Evolutionary conservation across 2,113 vertebrate species (phyloP).

Genomic region (Bubo scandiacus): DNA sequence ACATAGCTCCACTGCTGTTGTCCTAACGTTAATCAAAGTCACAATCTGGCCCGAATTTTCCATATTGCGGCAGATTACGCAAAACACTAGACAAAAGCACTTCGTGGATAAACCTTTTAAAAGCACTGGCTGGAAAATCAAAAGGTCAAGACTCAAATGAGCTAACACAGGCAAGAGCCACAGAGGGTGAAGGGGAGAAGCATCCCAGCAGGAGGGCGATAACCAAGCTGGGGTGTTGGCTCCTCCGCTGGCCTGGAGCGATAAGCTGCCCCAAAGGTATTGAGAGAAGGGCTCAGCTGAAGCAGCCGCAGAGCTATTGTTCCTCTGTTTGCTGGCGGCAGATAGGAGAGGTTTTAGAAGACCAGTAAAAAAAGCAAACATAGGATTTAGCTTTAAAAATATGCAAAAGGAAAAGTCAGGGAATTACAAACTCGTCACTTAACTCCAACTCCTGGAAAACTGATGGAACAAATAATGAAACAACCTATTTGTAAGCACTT

Average conservation of each 20-base stretch:
- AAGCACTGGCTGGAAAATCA: not conserved
- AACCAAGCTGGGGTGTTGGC: not conserved
- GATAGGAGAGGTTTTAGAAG: not conserved
- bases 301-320: not conserved
- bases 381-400: not conserved
- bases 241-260: fast-evolving
- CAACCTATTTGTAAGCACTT: conserved; percentile 58
- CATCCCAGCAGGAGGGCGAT: not conserved
- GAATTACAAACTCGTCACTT: conserved; percentile 17
- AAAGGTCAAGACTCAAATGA: not conserved
- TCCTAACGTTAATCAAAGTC: not conserved
- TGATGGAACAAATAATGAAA: conserved; percentile 59
- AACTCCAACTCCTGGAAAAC: not conserved
- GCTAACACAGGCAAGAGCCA: not conserved
- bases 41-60: fast-evolving
- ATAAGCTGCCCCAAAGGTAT: not conserved
- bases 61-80: not conserved
- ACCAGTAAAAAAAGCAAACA: not conserved
- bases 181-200: not conserved
- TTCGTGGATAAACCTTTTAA: not conserved
- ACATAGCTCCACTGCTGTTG: not conserved
- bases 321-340: not conserved
- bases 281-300: not conserved
- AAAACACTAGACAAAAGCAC: not conserved
- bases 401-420: not conserved